A percentile compares a stretch with the other conserved stretches of the same genome.
Evolutionary conservation across 2,888 invertebrate genomes (phyloP).

Genomic region (Macropis europaea): DNA sequence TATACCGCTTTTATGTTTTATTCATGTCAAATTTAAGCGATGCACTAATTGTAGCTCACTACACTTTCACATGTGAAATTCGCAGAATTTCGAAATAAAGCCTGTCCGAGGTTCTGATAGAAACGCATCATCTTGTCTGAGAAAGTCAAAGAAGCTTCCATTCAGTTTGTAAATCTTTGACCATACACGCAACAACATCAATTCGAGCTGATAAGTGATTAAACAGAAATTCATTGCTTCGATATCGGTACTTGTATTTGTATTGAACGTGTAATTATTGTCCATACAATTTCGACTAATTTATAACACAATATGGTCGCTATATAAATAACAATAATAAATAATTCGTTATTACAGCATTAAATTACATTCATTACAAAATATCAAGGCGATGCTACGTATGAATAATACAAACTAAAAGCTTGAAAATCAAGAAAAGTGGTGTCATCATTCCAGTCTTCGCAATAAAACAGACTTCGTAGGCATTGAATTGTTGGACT

Average conservation of each 20-base stretch:
- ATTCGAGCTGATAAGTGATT: constrained; percentile 1
- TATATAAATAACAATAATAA: constrained; percentile 32
- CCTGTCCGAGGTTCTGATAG: too few relatives aligned
- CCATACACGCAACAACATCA: background rate
- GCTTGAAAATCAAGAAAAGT: background rate
- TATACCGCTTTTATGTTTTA: too few relatives aligned
- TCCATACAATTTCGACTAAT: constrained; percentile 52
- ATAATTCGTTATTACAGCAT: constrained; percentile 33
- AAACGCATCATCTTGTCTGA: too few relatives aligned
- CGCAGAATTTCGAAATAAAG: too few relatives aligned
- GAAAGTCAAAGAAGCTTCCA: background rate
- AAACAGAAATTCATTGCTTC: constrained; percentile 9
- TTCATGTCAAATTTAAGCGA: too few relatives aligned
- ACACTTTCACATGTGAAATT: too few relatives aligned
- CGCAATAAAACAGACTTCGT: constrained; percentile 1
- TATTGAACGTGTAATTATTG: constrained; percentile 46
- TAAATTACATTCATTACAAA: constrained; percentile 40
- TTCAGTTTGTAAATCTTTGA: background rate
- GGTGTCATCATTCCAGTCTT: background rate
- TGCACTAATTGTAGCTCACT: too few relatives aligned
- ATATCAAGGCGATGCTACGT: constrained; percentile 20
- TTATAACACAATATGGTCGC: constrained; percentile 20
- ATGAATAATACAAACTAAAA: constrained; percentile 12
- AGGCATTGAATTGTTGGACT: constrained; percentile 4
- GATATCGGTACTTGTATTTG: constrained; percentile 30